Evolutionary conservation across 2,888 invertebrate species (phyloP), one percentile per base, ranked within the genome.

Genomic region (Euproctis similis): DNA sequence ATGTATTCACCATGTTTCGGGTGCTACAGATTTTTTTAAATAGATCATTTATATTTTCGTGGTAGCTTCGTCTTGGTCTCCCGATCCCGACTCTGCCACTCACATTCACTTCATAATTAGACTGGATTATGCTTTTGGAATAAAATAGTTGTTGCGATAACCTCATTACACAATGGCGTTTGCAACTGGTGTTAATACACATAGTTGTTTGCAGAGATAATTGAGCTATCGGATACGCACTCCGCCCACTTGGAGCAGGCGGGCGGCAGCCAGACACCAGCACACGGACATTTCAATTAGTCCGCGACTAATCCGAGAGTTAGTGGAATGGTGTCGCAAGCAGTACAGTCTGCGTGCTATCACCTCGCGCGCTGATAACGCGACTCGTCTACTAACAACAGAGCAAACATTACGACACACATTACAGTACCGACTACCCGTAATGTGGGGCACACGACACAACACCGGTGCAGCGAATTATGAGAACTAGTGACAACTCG

Each of bases 201-300:
- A 51, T n/a, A 63, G 53, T 52, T 61, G 59, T 66, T 64, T 69
- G 57, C 63, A 53, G 46, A 57, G 49, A 58, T 64, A 70, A 73
- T 74, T 69, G 71, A 62, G 53, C 46, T 57, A 65, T 65, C 64
- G 41, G 41, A 41, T 44, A 40, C 33, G 43, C 45, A 41, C 60
- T 6, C n/a, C 68, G 66, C 69, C 69, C 63, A 66, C 65, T 43
- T 53, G 34, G 51, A 46, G 45, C 48, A 54, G 48, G 51, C 47
- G 58, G 67, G 71, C 66, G 56, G 4, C n/a, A n/a, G 14, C 14
- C 14, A 4, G 6, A 4, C 8, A 8, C 18, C 2, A 4, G n/a
- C 2, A 18, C 18, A 11, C 21, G 58, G 67, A 72, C 66, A 56
- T 64, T 70, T 70, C 70, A 73, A 70, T 74, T 69, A 68, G 61